Percentiles rank a stretch among this genome's conserved stretches.
Evolutionary conservation across 2,113 vertebrate species (phyloP).

Genomic region (Geococcyx californianus): DNA sequence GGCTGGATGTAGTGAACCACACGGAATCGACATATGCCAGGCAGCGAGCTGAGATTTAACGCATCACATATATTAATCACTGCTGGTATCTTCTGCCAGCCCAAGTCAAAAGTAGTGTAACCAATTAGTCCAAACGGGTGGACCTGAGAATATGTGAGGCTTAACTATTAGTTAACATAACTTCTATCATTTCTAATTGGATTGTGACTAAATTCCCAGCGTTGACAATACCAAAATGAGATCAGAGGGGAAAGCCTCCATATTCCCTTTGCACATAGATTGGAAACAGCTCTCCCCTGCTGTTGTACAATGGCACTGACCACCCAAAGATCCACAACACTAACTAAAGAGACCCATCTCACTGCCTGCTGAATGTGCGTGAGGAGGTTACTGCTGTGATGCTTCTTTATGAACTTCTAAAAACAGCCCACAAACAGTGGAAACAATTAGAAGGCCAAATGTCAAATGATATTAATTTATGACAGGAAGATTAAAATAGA

Average conservation of each 20-base stretch:
- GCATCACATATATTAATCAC: not conserved
- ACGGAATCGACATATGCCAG: not conserved
- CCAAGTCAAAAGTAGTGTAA: not conserved
- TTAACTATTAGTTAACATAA: slow-evolving; percentile 29
- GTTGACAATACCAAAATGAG: slow-evolving; percentile 37
- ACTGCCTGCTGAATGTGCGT: not conserved
- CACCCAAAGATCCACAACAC: slow-evolving; percentile 16
- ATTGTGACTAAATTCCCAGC: slow-evolving; percentile 43
- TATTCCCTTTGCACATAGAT: not conserved
- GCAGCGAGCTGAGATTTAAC: not conserved
- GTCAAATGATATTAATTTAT: not conserved
- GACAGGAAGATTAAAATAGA: not conserved
- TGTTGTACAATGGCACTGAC: slow-evolving; percentile 38
- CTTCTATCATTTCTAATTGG: slow-evolving; percentile 60
- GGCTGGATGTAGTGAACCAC: not conserved
- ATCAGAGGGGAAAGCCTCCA: slow-evolving; percentile 44
- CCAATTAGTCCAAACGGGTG: not conserved
- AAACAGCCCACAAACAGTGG: not conserved
- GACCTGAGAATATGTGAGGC: not conserved
- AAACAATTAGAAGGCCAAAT: not conserved
- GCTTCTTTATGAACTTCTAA: not conserved
- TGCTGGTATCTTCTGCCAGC: not conserved
- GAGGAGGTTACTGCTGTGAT: not conserved
- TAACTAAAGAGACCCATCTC: not conserved
- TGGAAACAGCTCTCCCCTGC: slow-evolving; percentile 60